Conservation (phyloP, 2,888 invertebrate species). For the Morpho helenor region DNA sequence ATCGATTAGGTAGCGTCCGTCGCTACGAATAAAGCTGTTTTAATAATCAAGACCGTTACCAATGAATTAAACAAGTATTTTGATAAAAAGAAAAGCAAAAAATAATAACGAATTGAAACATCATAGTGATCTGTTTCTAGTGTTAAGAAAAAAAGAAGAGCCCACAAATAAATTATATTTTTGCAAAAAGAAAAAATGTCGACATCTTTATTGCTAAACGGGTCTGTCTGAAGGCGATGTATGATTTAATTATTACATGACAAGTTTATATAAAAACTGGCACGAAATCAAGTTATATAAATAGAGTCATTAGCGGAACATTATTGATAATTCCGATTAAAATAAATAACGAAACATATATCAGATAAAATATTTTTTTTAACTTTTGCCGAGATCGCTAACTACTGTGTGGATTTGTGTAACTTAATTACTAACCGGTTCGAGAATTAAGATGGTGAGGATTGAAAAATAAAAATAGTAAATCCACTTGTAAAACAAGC, state of each 20-base stretch:
- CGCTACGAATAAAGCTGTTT: too few species aligned
- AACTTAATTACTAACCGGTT: too few species aligned
- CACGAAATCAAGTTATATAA: slow-evolving; percentile 18
- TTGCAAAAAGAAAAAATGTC: slow-evolving; percentile 7
- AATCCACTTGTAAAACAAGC: too few species aligned
- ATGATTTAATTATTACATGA: slow-evolving; percentile 23
- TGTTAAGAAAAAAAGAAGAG: slow-evolving; percentile 4
- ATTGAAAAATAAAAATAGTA: too few species aligned
- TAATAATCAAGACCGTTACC: too few species aligned
- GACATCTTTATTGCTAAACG: slow-evolving; percentile 13
- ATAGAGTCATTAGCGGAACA: slow-evolving; percentile 20
- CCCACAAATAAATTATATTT: slow-evolving; percentile 6
- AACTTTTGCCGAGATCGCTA: slow-evolving; percentile 2
- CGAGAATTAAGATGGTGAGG: too few species aligned
- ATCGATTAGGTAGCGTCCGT: too few species aligned
- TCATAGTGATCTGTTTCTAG: background rate
- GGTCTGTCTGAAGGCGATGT: slow-evolving; percentile 17
- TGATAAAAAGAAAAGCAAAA: too few species aligned
- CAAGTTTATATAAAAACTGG: slow-evolving; percentile 24
- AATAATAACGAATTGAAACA: too few species aligned
- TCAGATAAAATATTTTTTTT: background rate
- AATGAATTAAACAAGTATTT: too few species aligned
- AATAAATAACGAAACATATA: slow-evolving; percentile 12
- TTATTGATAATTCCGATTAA: slow-evolving; percentile 18
- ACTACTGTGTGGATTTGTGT: slow-evolving; percentile 1